Evolutionary conservation across 2,888 invertebrate species (phyloP).

Genomic region (Spicauda simplicius): DNA sequence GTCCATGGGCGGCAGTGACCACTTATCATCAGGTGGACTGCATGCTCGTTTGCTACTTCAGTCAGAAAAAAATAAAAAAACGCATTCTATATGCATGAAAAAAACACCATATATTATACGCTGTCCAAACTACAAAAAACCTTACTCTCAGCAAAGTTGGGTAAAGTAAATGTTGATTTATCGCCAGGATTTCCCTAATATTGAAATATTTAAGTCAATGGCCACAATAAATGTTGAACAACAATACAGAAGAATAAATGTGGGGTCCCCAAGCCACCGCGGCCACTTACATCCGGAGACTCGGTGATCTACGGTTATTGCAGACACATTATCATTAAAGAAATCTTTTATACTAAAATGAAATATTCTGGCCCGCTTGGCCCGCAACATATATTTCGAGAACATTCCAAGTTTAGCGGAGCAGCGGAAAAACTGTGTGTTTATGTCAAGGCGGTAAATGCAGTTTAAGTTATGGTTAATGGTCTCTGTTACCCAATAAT

Average conservation of each 20-base stretch:
- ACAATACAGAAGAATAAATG: conserved; percentile 20
- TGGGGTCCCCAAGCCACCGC: conserved; percentile 8
- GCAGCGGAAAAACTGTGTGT: neutral
- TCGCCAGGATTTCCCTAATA: neutral
- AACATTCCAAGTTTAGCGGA: conserved; percentile 7
- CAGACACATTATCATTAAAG: conserved; percentile 34
- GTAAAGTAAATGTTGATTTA: neutral
- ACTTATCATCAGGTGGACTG: too few species aligned
- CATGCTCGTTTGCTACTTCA: too few species aligned
- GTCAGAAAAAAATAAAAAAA: too few species aligned
- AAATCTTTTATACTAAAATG: conserved; percentile 35
- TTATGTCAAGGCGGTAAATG: neutral
- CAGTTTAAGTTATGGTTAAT: neutral
- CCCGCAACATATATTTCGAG: conserved; percentile 15
- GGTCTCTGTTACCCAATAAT: neutral
- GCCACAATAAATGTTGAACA: conserved; percentile 12
- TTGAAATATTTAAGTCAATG: conserved; percentile 11
- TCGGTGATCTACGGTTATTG: conserved; percentile 34
- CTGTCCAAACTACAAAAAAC: too few species aligned
- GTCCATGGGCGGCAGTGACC: too few species aligned
- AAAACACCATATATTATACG: too few species aligned
- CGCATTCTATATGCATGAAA: too few species aligned
- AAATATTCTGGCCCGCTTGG: conserved; percentile 24
- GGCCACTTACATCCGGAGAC: conserved; percentile 19
- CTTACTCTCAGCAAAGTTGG: neutral